Conservation (phyloP, 2,888 invertebrate genomes). For the Euclidia mi region DNA sequence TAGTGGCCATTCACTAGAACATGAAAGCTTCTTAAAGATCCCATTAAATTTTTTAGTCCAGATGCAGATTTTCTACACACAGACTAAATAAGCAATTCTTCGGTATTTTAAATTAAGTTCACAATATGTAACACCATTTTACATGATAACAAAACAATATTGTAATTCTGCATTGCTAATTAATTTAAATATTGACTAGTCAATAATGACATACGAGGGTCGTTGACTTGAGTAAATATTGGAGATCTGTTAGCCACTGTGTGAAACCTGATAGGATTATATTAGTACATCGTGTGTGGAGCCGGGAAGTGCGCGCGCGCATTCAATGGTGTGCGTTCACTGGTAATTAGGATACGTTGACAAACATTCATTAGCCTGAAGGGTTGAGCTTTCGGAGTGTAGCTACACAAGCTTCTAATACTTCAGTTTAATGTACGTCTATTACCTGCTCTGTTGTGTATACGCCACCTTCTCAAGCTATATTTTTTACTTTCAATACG, state of each 20-base stretch:
- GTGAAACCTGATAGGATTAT: conserved; percentile 54
- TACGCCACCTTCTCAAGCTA: no score
- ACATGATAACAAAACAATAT: not conserved
- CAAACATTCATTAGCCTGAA: conserved; percentile 35
- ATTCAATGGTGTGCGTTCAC: conserved; percentile 37
- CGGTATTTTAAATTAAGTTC: no score
- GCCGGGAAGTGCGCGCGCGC: conserved; percentile 33
- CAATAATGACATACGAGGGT: conserved; percentile 37
- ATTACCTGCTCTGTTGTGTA: no score
- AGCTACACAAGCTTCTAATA: conserved; percentile 9
- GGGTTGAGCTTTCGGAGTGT: no score
- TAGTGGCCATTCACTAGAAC: no score
- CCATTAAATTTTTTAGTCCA: no score
- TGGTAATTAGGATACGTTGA: conserved; percentile 42
- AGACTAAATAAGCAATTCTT: no score
- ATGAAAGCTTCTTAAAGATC: no score
- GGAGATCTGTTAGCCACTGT: conserved; percentile 47
- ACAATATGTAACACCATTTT: no score
- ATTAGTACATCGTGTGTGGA: conserved; percentile 36
- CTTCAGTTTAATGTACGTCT: conserved; percentile 7
- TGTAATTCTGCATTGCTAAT: conserved; percentile 28
- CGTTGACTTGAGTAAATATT: conserved; percentile 51
- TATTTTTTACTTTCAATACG: no score
- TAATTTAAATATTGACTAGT: conserved; percentile 34
- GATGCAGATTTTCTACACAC: no score